Conservation (phyloP, 2,797 vertebrate genomes). For the Sebastolobus altivelis region DNA sequence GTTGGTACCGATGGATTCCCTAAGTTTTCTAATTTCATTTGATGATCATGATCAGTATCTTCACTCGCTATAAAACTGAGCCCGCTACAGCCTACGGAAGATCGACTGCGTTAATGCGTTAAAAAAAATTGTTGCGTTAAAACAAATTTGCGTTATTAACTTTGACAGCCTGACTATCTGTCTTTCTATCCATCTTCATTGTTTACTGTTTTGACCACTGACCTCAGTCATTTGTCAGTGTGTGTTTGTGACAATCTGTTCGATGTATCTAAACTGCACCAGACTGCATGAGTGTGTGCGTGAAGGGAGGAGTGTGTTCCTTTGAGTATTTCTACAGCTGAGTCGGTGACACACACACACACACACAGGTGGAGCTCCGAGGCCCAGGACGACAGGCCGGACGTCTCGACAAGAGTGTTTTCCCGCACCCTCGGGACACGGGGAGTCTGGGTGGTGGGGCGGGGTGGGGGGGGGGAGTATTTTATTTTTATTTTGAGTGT, state of each 20-base stretch:
- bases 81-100: too few relatives aligned
- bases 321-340: constrained; percentile 23
- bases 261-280: constrained; percentile 8
- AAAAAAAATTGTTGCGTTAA: too few relatives aligned
- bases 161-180: background rate
- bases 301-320: constrained; percentile 9
- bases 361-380: constrained; percentile 45
- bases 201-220: background rate
- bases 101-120: too few relatives aligned
- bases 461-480: constrained; percentile 63
- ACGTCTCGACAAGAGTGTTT: constrained; percentile 76
- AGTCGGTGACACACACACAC: constrained; percentile 29
- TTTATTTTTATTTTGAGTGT: constrained; percentile 91
- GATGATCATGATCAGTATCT: too few relatives aligned
- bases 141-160: too few relatives aligned
- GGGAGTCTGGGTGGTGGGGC: constrained; percentile 60
- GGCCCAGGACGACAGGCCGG: constrained; percentile 47
- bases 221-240: background rate
- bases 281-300: constrained; percentile 39
- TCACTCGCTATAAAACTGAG: too few relatives aligned
- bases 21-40: too few relatives aligned
- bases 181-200: background rate
- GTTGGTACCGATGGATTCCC: too few relatives aligned
- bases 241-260: constrained; percentile 4
- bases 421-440: constrained; percentile 63